Evolutionary conservation across 2,797 vertebrate species (phyloP), one percentile per base, ranked within the genome.

Genomic region (Psittacula echo): DNA sequence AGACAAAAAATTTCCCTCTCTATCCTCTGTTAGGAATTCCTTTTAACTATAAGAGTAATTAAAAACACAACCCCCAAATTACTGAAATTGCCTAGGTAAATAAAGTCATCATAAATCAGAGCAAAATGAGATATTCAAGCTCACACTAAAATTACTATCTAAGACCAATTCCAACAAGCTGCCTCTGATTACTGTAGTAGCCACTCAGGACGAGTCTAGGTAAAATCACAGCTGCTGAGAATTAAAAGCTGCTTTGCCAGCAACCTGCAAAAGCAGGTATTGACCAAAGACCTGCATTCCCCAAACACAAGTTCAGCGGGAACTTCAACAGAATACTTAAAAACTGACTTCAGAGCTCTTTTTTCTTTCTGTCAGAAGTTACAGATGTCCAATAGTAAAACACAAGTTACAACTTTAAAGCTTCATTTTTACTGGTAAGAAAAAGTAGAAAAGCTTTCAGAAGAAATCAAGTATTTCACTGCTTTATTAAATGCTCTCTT

Each of bases 361-460:
- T 17, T 16, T 21, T 11, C 37, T 20, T 34, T 20, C 60, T 39
- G 21, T 48, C 16, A 67, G 16, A 83, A 13, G 6, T 68, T 93
- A 68, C 23, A 42, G 54, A 83, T 74, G n/a, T 26, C 23, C 27
- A 92, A 74, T 21, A 84, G 75, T 66, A 75, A 94, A 92, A 85
- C n/a, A 47, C 23, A 86, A 89, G 29, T 23, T 58, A 82, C 24
- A 70, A 44, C 1, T 45, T 50, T 65, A 44, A 96, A 85, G 11
- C 37, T 86, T 48, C 51, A 53, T 83, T 90, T 88, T 93, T 32
- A 50, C 42, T 75, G 13, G 30, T 65, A 88, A 60, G 17, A 48
- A 79, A 76, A 93, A 50, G 44, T 15, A 78, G 47, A 53, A 78
- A 51, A 90, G n/a, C 22, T 95, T 96, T 96, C 78, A 89, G 64